A percentile compares a stretch with the other conserved stretches of the same genome.
These are phyloP conservation scores for Chaetophractus vellerosus DNA, from an alignment of 2,797 vertebrate genomes.

Conservation along the genomic window DNA sequence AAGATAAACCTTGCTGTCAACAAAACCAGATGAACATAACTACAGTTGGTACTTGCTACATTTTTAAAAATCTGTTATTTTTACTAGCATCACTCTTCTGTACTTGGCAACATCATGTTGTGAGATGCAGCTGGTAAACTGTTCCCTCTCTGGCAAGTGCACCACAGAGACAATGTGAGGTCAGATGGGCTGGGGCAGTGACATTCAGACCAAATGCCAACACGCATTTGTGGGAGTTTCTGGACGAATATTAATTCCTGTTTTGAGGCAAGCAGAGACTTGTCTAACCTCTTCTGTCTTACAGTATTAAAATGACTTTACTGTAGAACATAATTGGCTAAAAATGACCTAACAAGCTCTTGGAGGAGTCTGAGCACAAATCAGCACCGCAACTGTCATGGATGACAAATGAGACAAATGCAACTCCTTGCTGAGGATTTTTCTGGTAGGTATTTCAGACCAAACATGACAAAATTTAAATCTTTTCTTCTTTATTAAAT, in stretches of 20 bases:
- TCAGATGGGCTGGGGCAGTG: background rate
- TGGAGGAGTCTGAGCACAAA: conserved; percentile 21
- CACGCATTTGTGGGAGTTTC: background rate
- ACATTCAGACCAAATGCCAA: conserved; percentile 17
- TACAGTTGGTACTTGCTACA: conserved; percentile 50
- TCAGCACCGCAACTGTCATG: background rate
- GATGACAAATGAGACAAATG: conserved; percentile 67
- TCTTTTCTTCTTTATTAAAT: conserved; percentile 27
- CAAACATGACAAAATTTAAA: conserved; percentile 45
- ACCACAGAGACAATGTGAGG: background rate
- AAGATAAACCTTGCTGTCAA: conserved; percentile 51
- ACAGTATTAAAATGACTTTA: conserved; percentile 65
- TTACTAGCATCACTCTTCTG: background rate
- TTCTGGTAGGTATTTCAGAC: conserved; percentile 21
- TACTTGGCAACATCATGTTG: conserved; percentile 50
- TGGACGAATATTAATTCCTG: background rate
- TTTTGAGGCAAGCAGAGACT: conserved; percentile 30
- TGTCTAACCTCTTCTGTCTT: conserved; percentile 28
- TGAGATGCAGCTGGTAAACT: conserved; percentile 64
- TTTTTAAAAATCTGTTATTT: conserved; percentile 72
- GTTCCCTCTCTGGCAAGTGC: background rate
- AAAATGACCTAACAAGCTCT: conserved; percentile 69
- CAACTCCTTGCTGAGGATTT: background rate
- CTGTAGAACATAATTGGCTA: conserved; percentile 55
- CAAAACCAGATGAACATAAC: conserved; percentile 52